Conservation (phyloP, 2,797 vertebrate species). For the Spinus olivaceus region DNA sequence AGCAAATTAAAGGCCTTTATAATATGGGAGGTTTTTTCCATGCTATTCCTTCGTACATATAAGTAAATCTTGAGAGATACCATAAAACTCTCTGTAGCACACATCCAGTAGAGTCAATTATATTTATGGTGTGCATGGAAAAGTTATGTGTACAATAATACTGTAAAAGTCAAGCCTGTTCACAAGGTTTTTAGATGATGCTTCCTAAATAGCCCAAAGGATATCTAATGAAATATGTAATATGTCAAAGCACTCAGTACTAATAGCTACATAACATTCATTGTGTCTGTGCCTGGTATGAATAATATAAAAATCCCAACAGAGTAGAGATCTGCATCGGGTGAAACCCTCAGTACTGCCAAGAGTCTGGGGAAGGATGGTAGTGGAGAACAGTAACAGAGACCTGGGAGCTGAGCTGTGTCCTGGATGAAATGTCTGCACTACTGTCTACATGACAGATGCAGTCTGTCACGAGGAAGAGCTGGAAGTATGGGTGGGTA, state of each 20-base stretch:
- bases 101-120: not conserved
- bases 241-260: not conserved
- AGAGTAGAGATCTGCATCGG: not conserved
- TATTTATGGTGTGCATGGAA: not conserved
- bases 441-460: not conserved
- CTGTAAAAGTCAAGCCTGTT: not conserved
- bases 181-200: conserved; percentile 17
- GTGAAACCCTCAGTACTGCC: not conserved
- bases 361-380: not conserved
- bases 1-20: not conserved
- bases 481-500: not conserved
- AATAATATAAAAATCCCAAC: not conserved
- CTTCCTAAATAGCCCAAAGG: not conserved
- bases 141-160: not conserved
- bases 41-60: not conserved
- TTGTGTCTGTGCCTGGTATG: not conserved
- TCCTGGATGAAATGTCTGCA: not conserved
- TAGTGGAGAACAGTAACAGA: not conserved
- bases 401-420: not conserved
- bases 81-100: not conserved
- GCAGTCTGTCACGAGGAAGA: accelerated
- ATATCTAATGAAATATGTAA: conserved; percentile 10
- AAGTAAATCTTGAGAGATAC: not conserved
- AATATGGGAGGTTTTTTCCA: not conserved
- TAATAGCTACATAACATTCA: not conserved